These are phyloP conservation scores for Zaprionus gabonicus DNA, from an alignment of 1,140 invertebrate species.

Conservation along the genomic window DNA sequence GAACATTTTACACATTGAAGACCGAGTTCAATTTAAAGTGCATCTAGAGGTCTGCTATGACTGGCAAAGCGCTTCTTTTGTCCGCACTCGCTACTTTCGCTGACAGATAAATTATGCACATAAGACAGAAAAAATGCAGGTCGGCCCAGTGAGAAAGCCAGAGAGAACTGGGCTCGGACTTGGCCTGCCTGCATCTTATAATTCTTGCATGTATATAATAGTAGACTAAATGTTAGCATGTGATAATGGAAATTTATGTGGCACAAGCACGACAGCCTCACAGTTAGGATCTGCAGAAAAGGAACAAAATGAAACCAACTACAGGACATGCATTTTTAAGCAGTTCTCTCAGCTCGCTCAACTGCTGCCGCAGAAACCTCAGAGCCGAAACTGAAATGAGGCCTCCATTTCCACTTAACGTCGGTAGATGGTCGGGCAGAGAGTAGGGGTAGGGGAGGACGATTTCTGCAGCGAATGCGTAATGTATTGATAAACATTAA, in stretches of 20 bases:
- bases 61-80: not conserved
- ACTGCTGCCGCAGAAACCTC: constrained; percentile 31
- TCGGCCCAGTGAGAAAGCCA: constrained; percentile 1
- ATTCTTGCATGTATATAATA: constrained; percentile 76
- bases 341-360: constrained; percentile 45
- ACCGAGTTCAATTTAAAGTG: not conserved
- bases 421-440: not conserved
- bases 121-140: constrained; percentile 43
- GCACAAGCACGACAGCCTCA: constrained; percentile 51
- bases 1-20: not conserved
- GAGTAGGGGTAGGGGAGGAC: not conserved
- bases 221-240: constrained; percentile 76
- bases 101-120: constrained; percentile 78
- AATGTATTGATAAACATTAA: constrained; percentile 82
- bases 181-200: constrained; percentile 68
- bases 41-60: not conserved
- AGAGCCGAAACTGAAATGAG: constrained; percentile 23
- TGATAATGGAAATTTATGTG: constrained; percentile 80
- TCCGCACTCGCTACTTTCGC: constrained; percentile 47
- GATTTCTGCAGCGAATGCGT: constrained; percentile 50
- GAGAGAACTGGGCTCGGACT: not conserved
- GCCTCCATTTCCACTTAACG: constrained; percentile 7
- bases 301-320: constrained; percentile 11
- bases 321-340: constrained; percentile 65
- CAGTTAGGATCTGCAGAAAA: constrained; percentile 4